Evolutionary conservation across 35 echinoderm and acorn worm species (phyloP), one percentile per base, ranked within the genome.

Genomic region (Heliocidaris erythrogramma): DNA sequence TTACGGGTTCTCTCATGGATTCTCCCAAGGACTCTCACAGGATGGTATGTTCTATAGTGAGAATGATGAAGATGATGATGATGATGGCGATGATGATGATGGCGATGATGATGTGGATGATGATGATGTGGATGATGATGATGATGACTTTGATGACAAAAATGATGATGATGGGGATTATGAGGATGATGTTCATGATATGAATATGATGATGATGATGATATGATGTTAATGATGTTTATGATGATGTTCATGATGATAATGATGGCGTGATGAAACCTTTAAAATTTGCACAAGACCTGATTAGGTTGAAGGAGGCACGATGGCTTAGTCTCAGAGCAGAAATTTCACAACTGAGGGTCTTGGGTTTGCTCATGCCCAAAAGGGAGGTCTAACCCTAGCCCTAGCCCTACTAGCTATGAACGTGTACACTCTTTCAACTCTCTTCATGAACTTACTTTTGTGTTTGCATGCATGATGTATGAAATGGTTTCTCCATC

Each of bases 1-100:
- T 29, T 35, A 94, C 18, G 92, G 48, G 30, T 88, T 85, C 59
- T 96, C 93, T 89, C 92, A 96, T 56, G 91, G 95, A 86, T 88
- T 94, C 9, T 56, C 91, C 49, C 91, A 92, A 31, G 96, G 94
- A 9, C 85, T 98, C n/a, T 98, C 97, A 85, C 97, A 98, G 92
- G 97, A 98, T 59, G 96, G 97, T 98, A 91, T 93, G 96, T 92
- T 8, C 2, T 42, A n/a, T 71, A 21, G 27, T 71, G 61, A 13
- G 89, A 27, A 35, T 32, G 30, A 14, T 7, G 56, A 48, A 88
- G 71, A 2, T 94, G 32, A 30, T 24, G 47, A 9, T 85, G 85
- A 8, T 94, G 21, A 24, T 48, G 60, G 4, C 27, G 29, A 13
- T 32, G 59, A 4, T n/a, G 56, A 24, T 59, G 50, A 27, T 71